Base-by-base conservation (phyloP, 2,888 invertebrate genomes). In the Iselma pallidipennis region DNA sequence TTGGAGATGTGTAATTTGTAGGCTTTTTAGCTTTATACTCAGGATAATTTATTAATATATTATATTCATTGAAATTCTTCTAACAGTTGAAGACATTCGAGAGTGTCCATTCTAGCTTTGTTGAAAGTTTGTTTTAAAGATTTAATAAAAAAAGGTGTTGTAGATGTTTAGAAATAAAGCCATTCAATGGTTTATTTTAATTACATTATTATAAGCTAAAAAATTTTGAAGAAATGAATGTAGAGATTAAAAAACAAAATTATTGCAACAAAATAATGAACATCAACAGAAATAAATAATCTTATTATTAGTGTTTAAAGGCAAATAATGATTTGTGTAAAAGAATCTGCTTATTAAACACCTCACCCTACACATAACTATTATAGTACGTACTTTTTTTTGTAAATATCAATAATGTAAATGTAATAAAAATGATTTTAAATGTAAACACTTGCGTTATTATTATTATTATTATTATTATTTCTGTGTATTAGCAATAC, bases 401-500 rank as follows among this genome's bases (percentile, higher is more conserved):
- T 42, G 42, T 42, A 42, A 42, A 42, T 42, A 37, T 16, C 3
- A 42, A 42, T 42, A 16, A 16, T 37, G 42, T 42, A 42, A 19
- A 16, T 42, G 42, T 42, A 42, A 42, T 42, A 37, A 37, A n/a
- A n/a, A 49, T 23, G 23, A 26, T 25, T 28, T 49, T 26, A 2
- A 26, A 50, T 50, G 50, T 29, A 26, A 23, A 26, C 28, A 25
- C 16, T n/a, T n/a, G n/a, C n/a, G n/a, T n/a, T n/a, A n/a, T n/a
- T n/a, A n/a, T n/a, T n/a, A n/a, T n/a, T n/a, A n/a, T n/a, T n/a
- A n/a, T n/a, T n/a, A 25, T 68, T 70, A 74, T 53, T 67, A 69
- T 60, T 63, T 61, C 45, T 59, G 61, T 65, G 71, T 69, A 6
- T 61, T 66, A 16, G 72, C 71, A 58, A 96, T 87, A 79, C 98